Base-by-base conservation (phyloP, 2,888 invertebrate species). In the Lasioglossum lativentre region DNA sequence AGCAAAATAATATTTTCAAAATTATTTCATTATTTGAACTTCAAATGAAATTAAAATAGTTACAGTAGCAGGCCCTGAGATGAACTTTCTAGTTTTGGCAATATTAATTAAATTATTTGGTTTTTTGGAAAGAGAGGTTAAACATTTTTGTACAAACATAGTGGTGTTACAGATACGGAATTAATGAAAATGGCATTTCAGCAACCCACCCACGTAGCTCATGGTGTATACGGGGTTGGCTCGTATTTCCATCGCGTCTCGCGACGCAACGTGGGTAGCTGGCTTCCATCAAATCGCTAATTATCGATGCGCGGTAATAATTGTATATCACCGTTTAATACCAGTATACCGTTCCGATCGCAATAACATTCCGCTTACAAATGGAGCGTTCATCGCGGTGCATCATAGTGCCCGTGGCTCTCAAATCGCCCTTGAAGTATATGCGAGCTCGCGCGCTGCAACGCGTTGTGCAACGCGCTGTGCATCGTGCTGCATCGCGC, bases 251-350 rank as follows among this genome's bases (percentile, higher is more conserved):
- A 78, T 73, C 81, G 40, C 47, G 66, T 71, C 68, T 74, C 40
- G 14, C 47, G 10, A 1, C 40, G 14, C 47, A 6, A 1, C 75
- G 87, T 75, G 84, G 82, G 82, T 80, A 87, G 87, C 80, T 82
- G 87, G 40, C 82, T 75, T 87, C 77, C 82, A 87, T 87, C 84
- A 85, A 80, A 84, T 88, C 80, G 75, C 78, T 88, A 88, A 88
- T 88, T 88, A 88, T 78, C 82, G 82, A 82, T 86, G 80, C 83
- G 80, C 56, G 47, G 75, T 78, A 75, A 78, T 88, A 88, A 88
- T 88, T 85, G 80, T 87, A 82, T 77, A 83, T 85, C 87, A 79
- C 84, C 66, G 34, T 34, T 81, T 81, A 81, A 86, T 86, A 52
- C 81, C 73, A 42, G 84, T 73, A 77, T 74, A 86, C 84, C 77